Percentiles rank a stretch among this genome's conserved stretches.
Conservation (phyloP, 2,888 invertebrate species). For the Lithophane semibrunnea region DNA sequence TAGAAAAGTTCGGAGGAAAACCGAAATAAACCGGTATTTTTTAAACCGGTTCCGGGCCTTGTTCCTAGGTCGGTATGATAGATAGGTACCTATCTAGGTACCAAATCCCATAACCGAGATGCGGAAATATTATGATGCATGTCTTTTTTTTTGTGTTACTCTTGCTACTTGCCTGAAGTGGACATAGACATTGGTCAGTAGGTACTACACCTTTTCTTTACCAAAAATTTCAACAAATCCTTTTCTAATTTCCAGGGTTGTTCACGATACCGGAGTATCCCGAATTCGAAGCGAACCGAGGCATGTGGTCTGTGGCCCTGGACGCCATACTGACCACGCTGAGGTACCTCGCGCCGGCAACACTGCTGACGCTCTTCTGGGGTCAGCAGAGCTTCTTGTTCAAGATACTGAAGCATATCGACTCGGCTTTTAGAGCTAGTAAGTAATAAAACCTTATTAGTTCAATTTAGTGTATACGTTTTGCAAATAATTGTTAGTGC, state of each 20-base stretch:
- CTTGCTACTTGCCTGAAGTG: no score
- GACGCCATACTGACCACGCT: slow-evolving; percentile 87
- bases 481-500: no score
- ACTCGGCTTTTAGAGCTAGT: slow-evolving; percentile 90
- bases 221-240: not conserved
- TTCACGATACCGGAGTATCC: slow-evolving; percentile 88
- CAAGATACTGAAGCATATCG: slow-evolving; percentile 88
- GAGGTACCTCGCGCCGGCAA: slow-evolving; percentile 90
- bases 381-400: slow-evolving; percentile 89
- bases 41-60: no score
- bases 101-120: no score
- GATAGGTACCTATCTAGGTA: no score
- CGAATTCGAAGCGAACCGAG: slow-evolving; percentile 82
- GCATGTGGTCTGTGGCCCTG: slow-evolving; percentile 88
- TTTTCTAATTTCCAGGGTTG: slow-evolving; percentile 79
- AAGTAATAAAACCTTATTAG: slow-evolving; percentile 66
- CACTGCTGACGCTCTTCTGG: slow-evolving; percentile 90
- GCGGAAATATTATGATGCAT: no score
- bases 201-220: not conserved
- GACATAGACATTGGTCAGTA: no score
- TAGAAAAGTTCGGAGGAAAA: no score
- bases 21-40: no score
- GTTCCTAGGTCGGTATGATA: no score
- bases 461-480: not conserved
- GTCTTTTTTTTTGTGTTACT: no score